Conservation (phyloP, 2,113 vertebrate genomes). For the Rissa tridactyla region DNA sequence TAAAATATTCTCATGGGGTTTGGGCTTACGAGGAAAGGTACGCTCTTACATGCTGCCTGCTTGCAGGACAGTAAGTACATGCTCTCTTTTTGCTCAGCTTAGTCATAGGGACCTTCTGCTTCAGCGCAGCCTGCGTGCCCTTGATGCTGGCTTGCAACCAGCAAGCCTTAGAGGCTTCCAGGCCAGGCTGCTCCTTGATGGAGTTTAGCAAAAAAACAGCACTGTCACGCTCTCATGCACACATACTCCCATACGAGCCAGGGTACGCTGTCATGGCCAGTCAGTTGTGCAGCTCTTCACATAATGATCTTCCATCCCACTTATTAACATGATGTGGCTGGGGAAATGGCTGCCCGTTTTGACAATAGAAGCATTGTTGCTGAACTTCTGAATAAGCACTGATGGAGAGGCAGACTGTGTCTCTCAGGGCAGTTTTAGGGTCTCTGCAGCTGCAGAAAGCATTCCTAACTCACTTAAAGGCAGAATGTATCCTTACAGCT, state of each 20-base stretch:
- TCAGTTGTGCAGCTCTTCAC: not conserved
- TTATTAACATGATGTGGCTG: not conserved
- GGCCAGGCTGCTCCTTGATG: not conserved
- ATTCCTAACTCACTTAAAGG: not conserved
- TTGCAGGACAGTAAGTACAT: fast-evolving
- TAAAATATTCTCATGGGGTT: not conserved
- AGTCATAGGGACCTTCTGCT: not conserved
- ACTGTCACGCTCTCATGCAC: not conserved
- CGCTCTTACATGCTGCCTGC: not conserved
- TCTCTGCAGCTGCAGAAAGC: not conserved
- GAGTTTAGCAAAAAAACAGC: not conserved
- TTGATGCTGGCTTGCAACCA: not conserved
- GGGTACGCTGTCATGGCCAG: not conserved
- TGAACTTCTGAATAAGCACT: not conserved
- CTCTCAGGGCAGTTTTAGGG: not conserved
- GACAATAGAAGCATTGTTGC: not conserved
- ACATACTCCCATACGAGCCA: not conserved
- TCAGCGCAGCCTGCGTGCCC: not conserved
- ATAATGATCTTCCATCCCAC: not conserved
- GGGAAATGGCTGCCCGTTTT: not conserved
- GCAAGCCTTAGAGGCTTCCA: not conserved
- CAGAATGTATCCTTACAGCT: not conserved
- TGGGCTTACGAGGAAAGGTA: not conserved
- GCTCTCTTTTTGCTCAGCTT: not conserved
- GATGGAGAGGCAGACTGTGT: not conserved